A percentile compares a stretch with the other conserved stretches of the same genome.
Evolutionary conservation across 2,888 invertebrate genomes (phyloP).

Genomic region (Mesopsocus fuscifrons): DNA sequence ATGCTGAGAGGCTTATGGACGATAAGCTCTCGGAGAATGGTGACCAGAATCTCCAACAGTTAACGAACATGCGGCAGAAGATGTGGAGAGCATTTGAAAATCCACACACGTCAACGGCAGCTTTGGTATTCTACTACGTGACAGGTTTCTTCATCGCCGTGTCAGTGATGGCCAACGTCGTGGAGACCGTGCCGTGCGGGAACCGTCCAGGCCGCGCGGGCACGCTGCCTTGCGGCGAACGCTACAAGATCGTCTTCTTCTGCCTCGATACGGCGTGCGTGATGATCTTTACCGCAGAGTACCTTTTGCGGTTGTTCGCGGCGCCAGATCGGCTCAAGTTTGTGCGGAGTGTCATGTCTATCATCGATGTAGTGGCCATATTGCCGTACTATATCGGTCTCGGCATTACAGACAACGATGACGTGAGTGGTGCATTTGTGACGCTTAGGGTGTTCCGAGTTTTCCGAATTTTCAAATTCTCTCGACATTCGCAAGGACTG

Average conservation of each 20-base stretch:
- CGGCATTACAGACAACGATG: constrained; percentile 94
- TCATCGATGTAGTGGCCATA: constrained; percentile 98
- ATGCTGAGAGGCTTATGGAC: constrained; percentile 94
- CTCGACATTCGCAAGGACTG: constrained; percentile 95
- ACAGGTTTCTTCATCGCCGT: constrained; percentile 99
- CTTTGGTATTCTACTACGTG: constrained; percentile 99
- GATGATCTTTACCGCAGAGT: constrained; percentile 99
- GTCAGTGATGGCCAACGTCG: constrained; percentile 97
- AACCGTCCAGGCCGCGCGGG: constrained; percentile 70
- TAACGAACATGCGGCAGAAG: constrained; percentile 76
- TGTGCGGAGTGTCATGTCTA: constrained; percentile 95
- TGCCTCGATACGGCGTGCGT: constrained; percentile 99
- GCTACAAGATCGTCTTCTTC: constrained; percentile 96
- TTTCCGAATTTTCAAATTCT: constrained; percentile 99
- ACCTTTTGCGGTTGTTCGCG: constrained; percentile 84
- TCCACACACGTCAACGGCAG: constrained; percentile 95
- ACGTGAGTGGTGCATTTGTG: constrained; percentile 97
- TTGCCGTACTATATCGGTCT: constrained; percentile 97
- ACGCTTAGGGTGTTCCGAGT: constrained; percentile 97
- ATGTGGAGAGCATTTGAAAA: constrained; percentile 99
- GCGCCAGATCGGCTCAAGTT: constrained; percentile 98
- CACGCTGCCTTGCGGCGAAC: constrained; percentile 86
- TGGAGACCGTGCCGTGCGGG: constrained; percentile 92
- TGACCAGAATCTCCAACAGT: constrained; percentile 71
- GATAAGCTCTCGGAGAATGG: constrained; percentile 88